phyloP scores from a whole-genome alignment of 2,113 vertebrate genomes.

The Haemorhous mexicanus region DNA sequence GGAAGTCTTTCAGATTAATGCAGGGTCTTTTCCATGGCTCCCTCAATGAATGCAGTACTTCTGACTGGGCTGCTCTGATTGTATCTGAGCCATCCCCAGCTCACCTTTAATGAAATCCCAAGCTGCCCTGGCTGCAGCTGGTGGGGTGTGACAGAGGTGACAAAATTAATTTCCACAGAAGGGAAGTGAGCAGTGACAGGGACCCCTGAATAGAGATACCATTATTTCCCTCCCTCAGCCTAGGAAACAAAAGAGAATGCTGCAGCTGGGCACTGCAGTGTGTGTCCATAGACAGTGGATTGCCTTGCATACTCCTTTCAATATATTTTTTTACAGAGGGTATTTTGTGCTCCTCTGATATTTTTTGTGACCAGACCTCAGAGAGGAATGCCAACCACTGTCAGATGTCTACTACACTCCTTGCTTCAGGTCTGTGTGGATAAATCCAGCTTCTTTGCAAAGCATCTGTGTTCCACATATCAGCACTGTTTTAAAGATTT shows the following conservation, averaged over 20 bases:
- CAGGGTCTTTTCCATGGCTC: background rate
- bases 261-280: background rate
- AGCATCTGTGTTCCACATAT: background rate
- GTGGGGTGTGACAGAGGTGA: background rate
- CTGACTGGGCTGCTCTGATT: background rate
- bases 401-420: background rate
- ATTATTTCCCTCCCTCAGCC: background rate
- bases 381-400: background rate
- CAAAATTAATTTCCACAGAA: background rate
- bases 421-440: rapidly evolving
- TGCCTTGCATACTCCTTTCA: background rate
- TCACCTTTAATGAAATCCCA: background rate
- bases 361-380: background rate
- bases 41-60: background rate
- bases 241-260: background rate
- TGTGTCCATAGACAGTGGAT: background rate
- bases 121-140: background rate
- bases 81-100: background rate
- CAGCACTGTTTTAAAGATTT: background rate
- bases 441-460: background rate
- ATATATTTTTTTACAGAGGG: background rate
- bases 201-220: background rate
- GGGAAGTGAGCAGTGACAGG: background rate
- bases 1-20: background rate
- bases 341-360: background rate